phyloP scores from a whole-genome alignment of 2,797 vertebrate species.

The Sarcoramphus papa region DNA sequence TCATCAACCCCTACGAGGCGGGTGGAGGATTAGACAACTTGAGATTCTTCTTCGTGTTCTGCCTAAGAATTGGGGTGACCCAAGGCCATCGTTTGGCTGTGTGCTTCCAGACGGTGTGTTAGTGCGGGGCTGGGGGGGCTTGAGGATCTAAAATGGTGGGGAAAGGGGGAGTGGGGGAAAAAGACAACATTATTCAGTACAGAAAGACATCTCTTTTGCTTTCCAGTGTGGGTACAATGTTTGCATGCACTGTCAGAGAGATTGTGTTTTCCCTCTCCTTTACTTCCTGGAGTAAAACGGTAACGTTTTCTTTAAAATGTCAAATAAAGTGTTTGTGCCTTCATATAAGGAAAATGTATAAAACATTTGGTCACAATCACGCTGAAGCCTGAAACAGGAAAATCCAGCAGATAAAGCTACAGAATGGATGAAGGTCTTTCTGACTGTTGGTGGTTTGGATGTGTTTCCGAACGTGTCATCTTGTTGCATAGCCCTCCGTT shows the following conservation, averaged over 20 bases:
- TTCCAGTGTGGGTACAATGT: slow-evolving; percentile 66
- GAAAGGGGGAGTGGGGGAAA: not conserved
- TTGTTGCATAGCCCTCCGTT: slow-evolving; percentile 89
- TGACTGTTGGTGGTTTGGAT: not conserved
- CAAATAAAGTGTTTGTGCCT: slow-evolving; percentile 84
- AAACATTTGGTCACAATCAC: slow-evolving; percentile 93
- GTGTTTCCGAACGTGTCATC: slow-evolving; percentile 74
- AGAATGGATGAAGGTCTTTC: slow-evolving; percentile 69
- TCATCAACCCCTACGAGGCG: not conserved
- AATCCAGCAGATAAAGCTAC: slow-evolving; percentile 83
- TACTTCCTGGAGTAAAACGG: slow-evolving; percentile 5
- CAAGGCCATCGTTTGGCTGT: not conserved
- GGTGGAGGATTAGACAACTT: not conserved
- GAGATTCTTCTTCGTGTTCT: not conserved
- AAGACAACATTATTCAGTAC: not conserved
- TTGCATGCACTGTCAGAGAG: slow-evolving; percentile 75
- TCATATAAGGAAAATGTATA: slow-evolving; percentile 75
- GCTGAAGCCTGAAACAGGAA: slow-evolving; percentile 83
- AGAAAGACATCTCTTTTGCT: slow-evolving; percentile 43
- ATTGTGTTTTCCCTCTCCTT: slow-evolving; percentile 37
- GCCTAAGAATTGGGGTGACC: not conserved
- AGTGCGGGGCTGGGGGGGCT: not conserved
- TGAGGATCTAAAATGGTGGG: not conserved
- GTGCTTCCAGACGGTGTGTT: not conserved
- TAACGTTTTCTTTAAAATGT: slow-evolving; percentile 39